Evolutionary conservation across 2,797 vertebrate species (phyloP), one percentile per base, ranked within the genome.

Genomic region (Yasuhikotakia modesta): DNA sequence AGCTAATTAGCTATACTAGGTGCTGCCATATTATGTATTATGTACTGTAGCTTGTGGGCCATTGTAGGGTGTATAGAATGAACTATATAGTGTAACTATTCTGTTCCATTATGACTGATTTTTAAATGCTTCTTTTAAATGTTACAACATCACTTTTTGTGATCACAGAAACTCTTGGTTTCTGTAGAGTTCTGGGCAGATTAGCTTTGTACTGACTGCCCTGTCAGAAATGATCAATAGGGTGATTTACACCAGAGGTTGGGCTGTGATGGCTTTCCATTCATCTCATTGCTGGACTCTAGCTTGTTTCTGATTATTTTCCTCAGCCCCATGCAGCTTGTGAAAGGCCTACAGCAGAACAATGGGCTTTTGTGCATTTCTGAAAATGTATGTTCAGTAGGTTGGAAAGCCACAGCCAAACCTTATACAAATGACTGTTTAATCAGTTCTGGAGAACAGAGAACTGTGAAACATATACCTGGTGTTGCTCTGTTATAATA

Each of bases 301-400:
- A 64, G 17, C 21, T 70, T 57, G 43, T 76, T 70, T 81, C 60
- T 81, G 81, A 71, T 80, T 76, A 79, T 73, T 82, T 76, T 71
- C 57, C 74, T 46, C 68, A 70, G 57, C n/a, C n/a, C 53, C 53
- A 14, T 53, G 50, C 30, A 45, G 67, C 75, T 64, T 69, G 75
- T 43, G 16, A 21, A 53, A 39, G 32, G 22, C 24, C 32, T 48
- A 58, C 39, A 19, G 43, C 7, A 48, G 81, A 81, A 85, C 83
- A 85, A 83, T 79, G 50, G 46, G 55, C 70, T 70, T 79, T 70
- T 83, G 76, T 85, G 58, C 45, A n/a, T 50, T 70, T 55, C 68
- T 72, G 22, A 63, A 76, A 72, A 61, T 67, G 69, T 12, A 27
- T 60, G 39, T 61, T 50, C n/a, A 67, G n/a, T 24, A 27, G 2